Conservation (phyloP, 2,888 invertebrate genomes). For the Conistra vaccinii region DNA sequence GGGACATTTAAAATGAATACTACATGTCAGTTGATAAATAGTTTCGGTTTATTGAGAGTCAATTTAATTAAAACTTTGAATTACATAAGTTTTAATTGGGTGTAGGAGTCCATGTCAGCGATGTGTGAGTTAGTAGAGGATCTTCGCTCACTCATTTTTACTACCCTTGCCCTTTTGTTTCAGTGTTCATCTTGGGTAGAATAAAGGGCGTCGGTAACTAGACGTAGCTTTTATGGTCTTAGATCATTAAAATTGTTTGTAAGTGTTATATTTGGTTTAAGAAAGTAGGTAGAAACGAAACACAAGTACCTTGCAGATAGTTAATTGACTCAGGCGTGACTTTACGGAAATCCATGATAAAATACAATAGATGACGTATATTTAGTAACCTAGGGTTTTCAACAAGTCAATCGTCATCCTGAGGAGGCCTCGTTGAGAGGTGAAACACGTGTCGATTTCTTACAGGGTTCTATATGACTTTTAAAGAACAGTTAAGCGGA, state of each 20-base stretch:
- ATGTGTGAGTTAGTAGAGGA: constrained; percentile 52
- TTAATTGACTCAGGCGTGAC: too few relatives aligned
- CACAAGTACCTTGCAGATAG: too few relatives aligned
- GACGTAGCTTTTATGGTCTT: not conserved
- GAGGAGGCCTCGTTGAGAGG: too few relatives aligned
- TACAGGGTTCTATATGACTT: too few relatives aligned
- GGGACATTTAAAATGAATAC: constrained; percentile 58
- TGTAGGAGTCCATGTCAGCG: constrained; percentile 49
- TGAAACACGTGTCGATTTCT: too few relatives aligned
- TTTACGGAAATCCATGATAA: too few relatives aligned
- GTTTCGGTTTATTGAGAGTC: constrained; percentile 74
- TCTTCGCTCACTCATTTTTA: constrained; percentile 62
- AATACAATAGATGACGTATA: too few relatives aligned
- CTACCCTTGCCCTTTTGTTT: constrained; percentile 53
- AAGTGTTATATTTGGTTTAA: not conserved
- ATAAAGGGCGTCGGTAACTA: not conserved
- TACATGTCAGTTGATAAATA: constrained; percentile 68
- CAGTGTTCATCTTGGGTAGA: constrained; percentile 23
- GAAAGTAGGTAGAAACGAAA: not conserved
- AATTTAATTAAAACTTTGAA: constrained; percentile 77
- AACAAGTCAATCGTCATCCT: too few relatives aligned
- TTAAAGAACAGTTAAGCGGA: too few relatives aligned
- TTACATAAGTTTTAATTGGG: constrained; percentile 78
- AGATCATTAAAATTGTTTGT: constrained; percentile 6
- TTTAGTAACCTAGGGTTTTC: too few relatives aligned